Evolutionary conservation across 1,140 invertebrate species (phyloP), one percentile per base, ranked within the genome.

Genomic region (Drosophila triauraria): DNA sequence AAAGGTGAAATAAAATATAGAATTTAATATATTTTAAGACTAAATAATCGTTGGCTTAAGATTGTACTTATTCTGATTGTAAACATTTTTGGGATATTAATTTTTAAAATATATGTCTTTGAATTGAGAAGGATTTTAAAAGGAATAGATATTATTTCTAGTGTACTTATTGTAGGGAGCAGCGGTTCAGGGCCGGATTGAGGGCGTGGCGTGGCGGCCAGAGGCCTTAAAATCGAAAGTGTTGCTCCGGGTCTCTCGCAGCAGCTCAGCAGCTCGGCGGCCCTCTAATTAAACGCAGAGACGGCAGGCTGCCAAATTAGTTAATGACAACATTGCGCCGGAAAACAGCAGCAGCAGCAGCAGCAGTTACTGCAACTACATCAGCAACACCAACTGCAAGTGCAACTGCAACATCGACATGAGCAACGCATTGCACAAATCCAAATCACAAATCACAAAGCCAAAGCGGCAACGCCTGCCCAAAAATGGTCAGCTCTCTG

Each of bases 241-340:
- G 84, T 87, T 83, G 82, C 77, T 79, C 60, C 47, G 62, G 51
- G 75, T 69, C 65, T 53, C 44, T 58, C 46, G 32, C 51, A 17
- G 69, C 47, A 62, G 51, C 69, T 76, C 70, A 15, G 58, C 61
- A 13, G 60, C 27, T 30, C 64, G 64, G 40, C 62, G 62, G 74
- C 67, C 69, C 75, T 82, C 76, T 86, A 86, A 86, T 86, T 86
- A 88, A 87, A 88, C 80, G 80, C 67, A 67, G 76, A 75, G 81
- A 23, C 53, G 32, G 32, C 53, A n/a, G 69, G 84, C 84, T 87
- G 84, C 84, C 84, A 87, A 87, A 87, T 87, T 88, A 87, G 84
- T 59, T 80, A 80, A 88, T 87, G 84, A 80, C 77, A 68, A 83
- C 65, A 78, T 78, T 78, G 80, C 60, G 40, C 53, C 50, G 63